Conservation (phyloP, 1,140 invertebrate species). For the Odontomachus brunneus region DNA sequence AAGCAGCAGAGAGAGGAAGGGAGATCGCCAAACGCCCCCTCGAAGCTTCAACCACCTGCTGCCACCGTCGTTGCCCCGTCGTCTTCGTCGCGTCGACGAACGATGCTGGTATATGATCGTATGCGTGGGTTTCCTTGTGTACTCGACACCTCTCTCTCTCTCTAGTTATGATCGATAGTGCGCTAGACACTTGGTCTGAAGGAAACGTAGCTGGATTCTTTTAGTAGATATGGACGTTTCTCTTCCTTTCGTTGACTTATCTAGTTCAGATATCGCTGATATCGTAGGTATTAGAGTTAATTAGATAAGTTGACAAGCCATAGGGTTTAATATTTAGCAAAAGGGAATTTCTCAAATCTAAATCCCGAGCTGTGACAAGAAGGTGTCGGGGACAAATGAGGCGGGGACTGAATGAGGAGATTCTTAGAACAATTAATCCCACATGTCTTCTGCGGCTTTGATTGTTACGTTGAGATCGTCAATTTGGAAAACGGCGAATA, state of each 20-base stretch:
- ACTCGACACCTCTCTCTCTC: neutral
- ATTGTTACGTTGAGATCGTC: conserved; percentile 25
- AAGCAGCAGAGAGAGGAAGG: conserved; percentile 49
- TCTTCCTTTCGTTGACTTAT: no score
- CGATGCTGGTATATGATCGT: neutral
- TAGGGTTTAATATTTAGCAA: no score
- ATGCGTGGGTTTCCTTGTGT: neutral
- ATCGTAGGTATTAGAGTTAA: no score
- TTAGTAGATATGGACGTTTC: no score
- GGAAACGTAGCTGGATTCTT: no score
- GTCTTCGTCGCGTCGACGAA: neutral
- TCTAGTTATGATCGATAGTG: no score
- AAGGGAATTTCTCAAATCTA: no score
- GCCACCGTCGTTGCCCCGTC: conserved; percentile 60
- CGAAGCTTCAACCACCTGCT: conserved; percentile 81
- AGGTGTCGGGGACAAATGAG: no score
- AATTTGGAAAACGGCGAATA: conserved; percentile 17
- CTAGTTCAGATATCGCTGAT: no score
- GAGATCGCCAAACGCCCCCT: conserved; percentile 78
- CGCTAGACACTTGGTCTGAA: no score
- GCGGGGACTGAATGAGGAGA: neutral
- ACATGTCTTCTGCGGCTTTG: neutral
- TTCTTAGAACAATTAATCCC: neutral
- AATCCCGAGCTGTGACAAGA: no score
- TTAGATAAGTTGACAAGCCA: no score